Conservation (phyloP, 2,888 invertebrate genomes). For the Chirona hameri region DNA sequence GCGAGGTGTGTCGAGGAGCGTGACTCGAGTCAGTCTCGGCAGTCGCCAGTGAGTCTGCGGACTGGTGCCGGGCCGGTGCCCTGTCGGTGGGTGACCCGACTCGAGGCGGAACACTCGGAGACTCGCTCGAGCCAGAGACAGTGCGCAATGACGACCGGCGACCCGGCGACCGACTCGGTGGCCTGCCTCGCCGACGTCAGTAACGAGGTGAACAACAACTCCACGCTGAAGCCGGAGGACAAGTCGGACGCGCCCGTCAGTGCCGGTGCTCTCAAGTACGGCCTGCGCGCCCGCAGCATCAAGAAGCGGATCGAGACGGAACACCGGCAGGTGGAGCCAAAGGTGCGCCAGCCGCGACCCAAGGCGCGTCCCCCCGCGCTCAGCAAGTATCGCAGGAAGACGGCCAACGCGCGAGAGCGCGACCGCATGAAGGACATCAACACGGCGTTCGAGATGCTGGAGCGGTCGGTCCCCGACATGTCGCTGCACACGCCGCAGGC, state of each 20-base stretch:
- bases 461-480: slow-evolving; percentile 65
- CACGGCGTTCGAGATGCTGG: slow-evolving; percentile 76
- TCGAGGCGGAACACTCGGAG: background rate
- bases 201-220: background rate
- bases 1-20: background rate
- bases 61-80: background rate
- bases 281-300: slow-evolving; percentile 62
- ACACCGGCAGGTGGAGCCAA: slow-evolving; percentile 44
- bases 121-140: background rate
- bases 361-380: slow-evolving; percentile 59
- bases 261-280: slow-evolving; percentile 54
- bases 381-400: slow-evolving; percentile 84
- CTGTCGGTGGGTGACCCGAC: background rate
- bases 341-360: slow-evolving; percentile 40
- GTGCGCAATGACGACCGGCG: background rate
- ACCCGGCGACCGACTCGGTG: background rate
- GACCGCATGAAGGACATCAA: slow-evolving; percentile 87
- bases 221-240: background rate
- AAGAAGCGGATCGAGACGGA: slow-evolving; percentile 55
- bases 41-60: background rate
- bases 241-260: slow-evolving; percentile 33
- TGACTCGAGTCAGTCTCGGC: background rate
- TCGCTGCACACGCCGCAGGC: slow-evolving; percentile 48
- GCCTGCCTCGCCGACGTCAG: background rate
- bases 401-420: slow-evolving; percentile 82